Base-by-base conservation (phyloP, 2,888 invertebrate genomes). In the Spicauda simplicius region DNA sequence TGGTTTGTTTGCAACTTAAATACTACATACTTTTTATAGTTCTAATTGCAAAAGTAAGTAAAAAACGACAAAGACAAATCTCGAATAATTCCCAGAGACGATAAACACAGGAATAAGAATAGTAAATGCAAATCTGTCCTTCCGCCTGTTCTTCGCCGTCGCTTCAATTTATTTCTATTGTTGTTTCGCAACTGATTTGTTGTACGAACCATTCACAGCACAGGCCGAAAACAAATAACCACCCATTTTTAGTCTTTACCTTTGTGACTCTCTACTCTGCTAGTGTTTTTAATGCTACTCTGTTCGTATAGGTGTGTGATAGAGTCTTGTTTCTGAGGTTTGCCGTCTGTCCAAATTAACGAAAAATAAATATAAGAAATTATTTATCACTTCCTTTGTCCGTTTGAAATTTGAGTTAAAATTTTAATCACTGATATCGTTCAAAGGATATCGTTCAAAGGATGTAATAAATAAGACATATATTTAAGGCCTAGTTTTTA, bases 151-250 rank as follows among this genome's bases (percentile, higher is more conserved):
- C 41, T 41, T 41, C 41, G 41, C 14, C 41, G 41, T 41, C 14
- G 41, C 41, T 41, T 41, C 41, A 41, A 41, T 41, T 33, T 41
- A 41, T 41, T 41, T 14, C 14, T 41, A 41, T 41, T 41, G 41
- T 41, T 41, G 41, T 41, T 41, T 10, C 14, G 41, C 41, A 41
- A 41, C 41, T 41, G 14, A 48, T 59, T 59, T 50, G 41, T 41
- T 25, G 25, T 25, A 41, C 41, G 14, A 41, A 41, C 12, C 41
- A 41, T 14, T 41, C 41, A 14, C 41, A 14, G 41, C 41, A 14
- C 41, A 41, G 14, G 12, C 41, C 14, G 41, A 41, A 41, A 14
- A 41, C 2, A 41, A 41, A 14, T 14, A 41, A 41, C 0, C 41
- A 14, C 2, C 2, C 41, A 1, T 41, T 41, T 41, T 1, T 41